These are phyloP conservation scores for Erebia epiphron DNA, from an alignment of 2,888 invertebrate species.

Conservation along the genomic window DNA sequence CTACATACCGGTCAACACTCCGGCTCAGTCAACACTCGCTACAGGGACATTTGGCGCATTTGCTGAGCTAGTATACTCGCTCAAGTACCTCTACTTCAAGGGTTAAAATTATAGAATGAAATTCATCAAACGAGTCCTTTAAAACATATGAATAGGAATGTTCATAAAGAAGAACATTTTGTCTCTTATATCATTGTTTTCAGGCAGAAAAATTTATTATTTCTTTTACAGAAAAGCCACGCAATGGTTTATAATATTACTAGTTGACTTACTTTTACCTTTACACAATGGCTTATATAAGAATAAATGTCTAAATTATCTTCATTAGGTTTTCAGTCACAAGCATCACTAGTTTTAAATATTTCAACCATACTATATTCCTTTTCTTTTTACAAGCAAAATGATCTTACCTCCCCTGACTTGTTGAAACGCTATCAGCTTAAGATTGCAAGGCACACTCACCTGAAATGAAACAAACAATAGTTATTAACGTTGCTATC, in stretches of 20 bases:
- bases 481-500: no score
- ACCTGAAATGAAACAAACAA: constrained; percentile 74
- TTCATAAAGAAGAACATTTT: neutral
- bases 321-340: no score
- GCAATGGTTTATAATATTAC: no score
- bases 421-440: constrained; percentile 6
- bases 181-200: neutral
- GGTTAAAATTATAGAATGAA: neutral
- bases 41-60: constrained; percentile 80
- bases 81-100: constrained; percentile 36
- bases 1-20: constrained; percentile 83
- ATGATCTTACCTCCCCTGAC: constrained; percentile 14
- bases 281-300: no score
- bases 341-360: no score
- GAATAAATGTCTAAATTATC: no score
- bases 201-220: neutral
- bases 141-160: neutral
- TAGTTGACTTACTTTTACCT: no score
- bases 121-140: neutral
- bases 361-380: neutral
- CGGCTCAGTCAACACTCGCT: constrained; percentile 83
- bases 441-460: constrained; percentile 50
- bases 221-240: neutral
- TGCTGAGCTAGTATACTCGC: constrained; percentile 60
- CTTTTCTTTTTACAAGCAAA: neutral